Evolutionary conservation across 2,113 vertebrate species (phyloP).

Genomic region (Scomber japonicus): DNA sequence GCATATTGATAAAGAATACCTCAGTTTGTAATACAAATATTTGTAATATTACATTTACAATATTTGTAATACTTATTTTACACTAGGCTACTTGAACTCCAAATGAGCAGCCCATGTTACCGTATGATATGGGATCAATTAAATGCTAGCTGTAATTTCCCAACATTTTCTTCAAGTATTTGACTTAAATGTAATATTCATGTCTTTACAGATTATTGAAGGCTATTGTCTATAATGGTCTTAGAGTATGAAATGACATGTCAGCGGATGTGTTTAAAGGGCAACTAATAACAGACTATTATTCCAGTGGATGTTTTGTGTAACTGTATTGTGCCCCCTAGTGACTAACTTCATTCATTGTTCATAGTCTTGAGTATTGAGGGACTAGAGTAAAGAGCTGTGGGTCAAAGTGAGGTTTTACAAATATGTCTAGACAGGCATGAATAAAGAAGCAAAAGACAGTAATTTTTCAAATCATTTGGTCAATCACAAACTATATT

Average conservation of each 20-base stretch:
- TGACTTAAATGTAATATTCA: not conserved
- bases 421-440: not conserved
- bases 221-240: not conserved
- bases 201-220: not conserved
- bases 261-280: not conserved
- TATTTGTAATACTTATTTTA: too few species aligned
- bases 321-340: constrained; percentile 26
- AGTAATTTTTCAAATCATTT: not conserved
- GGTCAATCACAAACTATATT: not conserved
- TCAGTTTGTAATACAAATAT: too few species aligned
- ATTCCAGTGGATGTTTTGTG: not conserved
- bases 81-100: too few species aligned
- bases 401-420: too few species aligned
- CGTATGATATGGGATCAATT: too few species aligned
- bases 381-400: too few species aligned
- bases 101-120: too few species aligned
- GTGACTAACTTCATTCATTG: constrained; percentile 26
- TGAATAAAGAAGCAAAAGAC: not conserved
- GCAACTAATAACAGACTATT: not conserved
- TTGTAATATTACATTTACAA: too few species aligned
- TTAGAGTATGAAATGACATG: not conserved
- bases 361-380: not conserved
- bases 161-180: too few species aligned
- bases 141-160: too few species aligned
- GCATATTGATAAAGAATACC: too few species aligned